Conservation (phyloP, 2,797 vertebrate genomes). For the Darevskia nairensis region DNA sequence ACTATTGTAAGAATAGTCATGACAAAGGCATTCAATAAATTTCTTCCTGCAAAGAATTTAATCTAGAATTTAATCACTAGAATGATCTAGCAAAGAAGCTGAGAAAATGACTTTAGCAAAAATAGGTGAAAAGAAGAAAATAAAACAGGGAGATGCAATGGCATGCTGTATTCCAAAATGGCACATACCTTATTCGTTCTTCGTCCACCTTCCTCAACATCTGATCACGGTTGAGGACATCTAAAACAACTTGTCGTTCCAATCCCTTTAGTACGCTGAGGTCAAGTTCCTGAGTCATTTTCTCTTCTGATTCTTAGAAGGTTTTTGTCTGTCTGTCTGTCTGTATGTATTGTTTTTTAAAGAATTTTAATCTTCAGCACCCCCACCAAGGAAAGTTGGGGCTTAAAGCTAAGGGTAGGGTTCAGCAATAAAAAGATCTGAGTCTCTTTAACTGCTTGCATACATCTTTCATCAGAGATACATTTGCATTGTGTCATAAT, state of each 20-base stretch:
- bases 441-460: neutral
- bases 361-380: neutral
- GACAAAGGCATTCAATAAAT: slow-evolving; percentile 2
- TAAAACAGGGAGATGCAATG: neutral
- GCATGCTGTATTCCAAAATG: neutral
- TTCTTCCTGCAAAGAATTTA: slow-evolving; percentile 23
- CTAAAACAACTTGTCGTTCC: slow-evolving; percentile 85
- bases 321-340: neutral
- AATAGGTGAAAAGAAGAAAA: neutral
- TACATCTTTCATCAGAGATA: slow-evolving; percentile 27
- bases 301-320: slow-evolving; percentile 3
- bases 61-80: slow-evolving; percentile 9
- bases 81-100: neutral
- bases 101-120: slow-evolving; percentile 2
- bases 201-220: slow-evolving; percentile 85
- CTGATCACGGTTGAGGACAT: slow-evolving; percentile 89
- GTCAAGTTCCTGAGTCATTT: slow-evolving; percentile 80
- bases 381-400: accelerated
- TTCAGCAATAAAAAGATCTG: neutral
- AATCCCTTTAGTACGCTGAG: slow-evolving; percentile 83
- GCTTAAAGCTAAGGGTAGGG: neutral
- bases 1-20: neutral
- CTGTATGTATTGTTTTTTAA: neutral
- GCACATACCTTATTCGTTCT: slow-evolving; percentile 86
- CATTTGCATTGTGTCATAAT: slow-evolving; percentile 17